A percentile compares a stretch with the other conserved stretches of the same genome.
phyloP scores from a whole-genome alignment of 2,113 vertebrate genomes.

The Burhinus oedicnemus region DNA sequence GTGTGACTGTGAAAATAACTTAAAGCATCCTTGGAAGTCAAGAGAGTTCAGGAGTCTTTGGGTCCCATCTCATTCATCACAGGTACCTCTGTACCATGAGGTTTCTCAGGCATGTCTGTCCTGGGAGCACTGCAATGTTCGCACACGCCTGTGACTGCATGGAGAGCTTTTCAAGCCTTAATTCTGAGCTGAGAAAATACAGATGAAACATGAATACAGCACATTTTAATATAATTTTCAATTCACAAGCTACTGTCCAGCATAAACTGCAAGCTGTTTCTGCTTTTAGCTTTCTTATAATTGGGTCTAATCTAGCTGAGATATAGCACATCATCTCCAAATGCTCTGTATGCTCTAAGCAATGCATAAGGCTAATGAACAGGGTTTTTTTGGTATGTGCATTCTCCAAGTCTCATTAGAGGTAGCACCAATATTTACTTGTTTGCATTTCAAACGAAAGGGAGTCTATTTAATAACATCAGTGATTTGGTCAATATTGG shows the following conservation, averaged over 20 bases:
- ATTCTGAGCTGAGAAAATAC: not conserved
- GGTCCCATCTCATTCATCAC: not conserved
- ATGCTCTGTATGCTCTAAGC: not conserved
- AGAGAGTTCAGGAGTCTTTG: not conserved
- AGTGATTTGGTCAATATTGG: not conserved
- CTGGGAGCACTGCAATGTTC: not conserved
- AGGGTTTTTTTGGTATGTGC: not conserved
- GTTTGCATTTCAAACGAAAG: constrained; percentile 32
- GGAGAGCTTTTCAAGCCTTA: not conserved
- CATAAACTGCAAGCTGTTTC: not conserved
- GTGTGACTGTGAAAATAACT: not conserved
- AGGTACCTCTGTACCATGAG: not conserved
- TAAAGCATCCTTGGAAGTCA: not conserved
- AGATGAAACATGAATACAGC: not conserved
- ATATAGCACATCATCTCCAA: not conserved
- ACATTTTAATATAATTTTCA: not conserved
- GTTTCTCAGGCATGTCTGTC: not conserved
- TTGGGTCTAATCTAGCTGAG: not conserved
- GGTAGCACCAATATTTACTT: constrained; percentile 27
- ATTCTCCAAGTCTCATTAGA: not conserved
- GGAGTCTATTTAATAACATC: not conserved
- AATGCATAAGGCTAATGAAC: not conserved
- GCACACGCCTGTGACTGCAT: not conserved
- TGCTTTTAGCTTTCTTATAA: not conserved
- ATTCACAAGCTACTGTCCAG: not conserved